phyloP scores from a whole-genome alignment of 2,888 invertebrate genomes.

The Diachrysia chrysitis region DNA sequence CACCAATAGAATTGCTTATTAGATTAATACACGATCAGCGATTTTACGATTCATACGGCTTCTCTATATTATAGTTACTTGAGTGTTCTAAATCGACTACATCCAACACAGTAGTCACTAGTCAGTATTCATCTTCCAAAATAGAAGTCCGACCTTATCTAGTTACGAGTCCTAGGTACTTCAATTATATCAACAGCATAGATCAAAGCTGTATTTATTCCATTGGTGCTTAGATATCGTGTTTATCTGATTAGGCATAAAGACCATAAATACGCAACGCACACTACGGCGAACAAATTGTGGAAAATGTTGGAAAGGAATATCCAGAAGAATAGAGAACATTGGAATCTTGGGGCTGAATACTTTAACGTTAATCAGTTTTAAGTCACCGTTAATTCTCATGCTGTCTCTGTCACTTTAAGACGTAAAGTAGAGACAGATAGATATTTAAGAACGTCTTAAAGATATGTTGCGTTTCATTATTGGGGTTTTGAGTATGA shows the following conservation, averaged over 20 bases:
- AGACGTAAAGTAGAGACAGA: too few species aligned
- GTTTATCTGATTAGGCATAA: slow-evolving; percentile 55
- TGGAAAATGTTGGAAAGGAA: neutral
- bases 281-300: slow-evolving; percentile 17
- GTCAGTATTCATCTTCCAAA: slow-evolving; percentile 31
- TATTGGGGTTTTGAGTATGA: too few species aligned
- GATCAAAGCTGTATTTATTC: slow-evolving; percentile 43
- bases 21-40: slow-evolving; percentile 43
- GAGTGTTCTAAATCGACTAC: slow-evolving; percentile 26
- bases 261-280: slow-evolving; percentile 33
- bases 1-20: slow-evolving; percentile 49
- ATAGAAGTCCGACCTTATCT: slow-evolving; percentile 34
- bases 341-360: too few species aligned
- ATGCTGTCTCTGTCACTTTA: too few species aligned
- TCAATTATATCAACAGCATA: slow-evolving; percentile 48
- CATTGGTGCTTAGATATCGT: slow-evolving; percentile 44
- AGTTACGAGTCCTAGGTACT: slow-evolving; percentile 30
- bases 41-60: slow-evolving; percentile 50
- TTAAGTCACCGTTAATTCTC: too few species aligned
- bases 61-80: slow-evolving; percentile 38
- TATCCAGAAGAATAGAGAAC: neutral
- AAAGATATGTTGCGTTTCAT: too few species aligned
- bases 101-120: slow-evolving; percentile 11
- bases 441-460: too few species aligned
- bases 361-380: too few species aligned